Percentiles rank a stretch among this genome's conserved stretches.
Evolutionary conservation across 2,797 vertebrate species (phyloP).

Genomic region (Parambassis ranga): DNA sequence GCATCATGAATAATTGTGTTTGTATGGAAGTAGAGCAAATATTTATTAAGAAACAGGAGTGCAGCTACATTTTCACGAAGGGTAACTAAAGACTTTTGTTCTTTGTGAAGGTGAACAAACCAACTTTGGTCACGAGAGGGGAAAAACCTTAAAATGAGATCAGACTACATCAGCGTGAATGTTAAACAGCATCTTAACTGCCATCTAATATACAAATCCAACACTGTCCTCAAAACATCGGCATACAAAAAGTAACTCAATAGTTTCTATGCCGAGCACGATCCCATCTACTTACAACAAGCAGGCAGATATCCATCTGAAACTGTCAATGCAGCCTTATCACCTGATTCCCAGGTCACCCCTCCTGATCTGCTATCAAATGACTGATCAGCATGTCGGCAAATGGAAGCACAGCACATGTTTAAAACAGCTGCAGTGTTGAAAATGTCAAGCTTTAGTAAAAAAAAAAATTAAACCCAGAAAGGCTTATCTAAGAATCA

Average conservation of each 20-base stretch:
- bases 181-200: conserved; percentile 7
- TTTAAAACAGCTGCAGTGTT: conserved; percentile 5
- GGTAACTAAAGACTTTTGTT: not conserved
- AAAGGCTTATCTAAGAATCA: conserved; percentile 27
- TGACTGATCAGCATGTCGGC: conserved; percentile 36
- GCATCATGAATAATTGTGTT: conserved; percentile 55
- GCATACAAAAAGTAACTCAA: conserved; percentile 1
- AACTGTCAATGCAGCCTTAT: conserved; percentile 54
- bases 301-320: conserved; percentile 61
- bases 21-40: conserved; percentile 38
- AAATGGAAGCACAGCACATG: conserved; percentile 26
- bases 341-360: conserved; percentile 58
- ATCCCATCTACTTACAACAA: conserved; percentile 39
- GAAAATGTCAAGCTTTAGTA: conserved; percentile 2
- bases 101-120: not conserved
- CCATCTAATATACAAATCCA: conserved; percentile 20
- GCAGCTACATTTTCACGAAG: conserved; percentile 22
- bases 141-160: not conserved
- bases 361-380: conserved; percentile 50
- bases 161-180: not conserved
- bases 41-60: conserved; percentile 37
- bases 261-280: conserved; percentile 48
- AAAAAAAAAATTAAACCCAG: conserved; percentile 5
- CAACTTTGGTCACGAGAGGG: too few species aligned
- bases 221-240: not conserved